Evolutionary conservation across 2,113 vertebrate species (phyloP).

Genomic region (Cryptotis parvus): DNA sequence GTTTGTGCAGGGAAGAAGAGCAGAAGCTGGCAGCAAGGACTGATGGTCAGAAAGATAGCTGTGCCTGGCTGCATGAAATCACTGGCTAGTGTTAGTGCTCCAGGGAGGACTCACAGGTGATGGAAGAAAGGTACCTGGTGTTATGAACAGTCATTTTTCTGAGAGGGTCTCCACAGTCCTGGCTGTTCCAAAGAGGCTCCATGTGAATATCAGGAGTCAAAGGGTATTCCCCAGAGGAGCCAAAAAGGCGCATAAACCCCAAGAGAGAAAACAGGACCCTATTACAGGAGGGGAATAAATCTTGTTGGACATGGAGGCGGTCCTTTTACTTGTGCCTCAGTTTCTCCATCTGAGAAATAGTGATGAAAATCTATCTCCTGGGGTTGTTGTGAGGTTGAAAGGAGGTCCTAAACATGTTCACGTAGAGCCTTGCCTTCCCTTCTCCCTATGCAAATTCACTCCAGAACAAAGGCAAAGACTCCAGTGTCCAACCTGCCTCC

Average conservation of each 20-base stretch:
- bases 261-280: neutral
- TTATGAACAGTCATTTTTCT: neutral
- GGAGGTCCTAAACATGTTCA: neutral
- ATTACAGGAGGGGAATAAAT: accelerated
- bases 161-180: neutral
- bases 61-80: neutral
- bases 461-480: neutral
- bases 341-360: neutral
- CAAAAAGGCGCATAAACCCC: neutral
- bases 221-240: neutral
- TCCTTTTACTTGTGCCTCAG: neutral
- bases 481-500: neutral
- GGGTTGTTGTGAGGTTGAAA: neutral
- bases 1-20: constrained; percentile 44
- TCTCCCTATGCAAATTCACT: neutral
- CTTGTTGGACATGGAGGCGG: neutral
- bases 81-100: accelerated
- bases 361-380: neutral
- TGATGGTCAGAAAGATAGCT: constrained; percentile 15
- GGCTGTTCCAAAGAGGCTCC: neutral
- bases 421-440: neutral
- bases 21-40: neutral
- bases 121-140: neutral
- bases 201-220: neutral
- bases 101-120: neutral